These are phyloP conservation scores for Tineola bisselliella DNA, from an alignment of 2,888 invertebrate species.

Conservation along the genomic window DNA sequence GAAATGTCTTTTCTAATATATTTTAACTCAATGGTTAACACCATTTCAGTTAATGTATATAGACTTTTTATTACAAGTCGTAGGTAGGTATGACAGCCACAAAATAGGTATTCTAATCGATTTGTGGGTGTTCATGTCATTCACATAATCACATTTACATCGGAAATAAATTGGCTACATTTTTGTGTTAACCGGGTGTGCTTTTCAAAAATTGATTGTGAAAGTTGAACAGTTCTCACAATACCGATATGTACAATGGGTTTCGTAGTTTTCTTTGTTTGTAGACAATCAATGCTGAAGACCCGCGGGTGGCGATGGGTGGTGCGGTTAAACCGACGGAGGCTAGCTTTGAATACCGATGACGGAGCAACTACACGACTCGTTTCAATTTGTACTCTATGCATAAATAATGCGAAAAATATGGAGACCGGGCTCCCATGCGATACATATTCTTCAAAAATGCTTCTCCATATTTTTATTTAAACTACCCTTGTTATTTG, in stretches of 20 bases:
- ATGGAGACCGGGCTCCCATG: slow-evolving; percentile 51
- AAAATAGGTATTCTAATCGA: neutral
- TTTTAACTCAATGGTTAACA: no score
- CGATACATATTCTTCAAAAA: slow-evolving; percentile 47
- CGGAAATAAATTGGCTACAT: neutral
- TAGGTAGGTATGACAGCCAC: neutral
- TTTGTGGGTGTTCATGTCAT: neutral
- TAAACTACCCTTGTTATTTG: slow-evolving; percentile 31
- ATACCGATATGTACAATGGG: slow-evolving; percentile 18
- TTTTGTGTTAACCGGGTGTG: neutral
- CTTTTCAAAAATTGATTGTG: slow-evolving; percentile 2
- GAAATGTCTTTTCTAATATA: no score
- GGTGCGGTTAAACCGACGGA: slow-evolving; percentile 5
- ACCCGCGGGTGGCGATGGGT: slow-evolving; percentile 27
- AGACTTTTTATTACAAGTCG: neutral
- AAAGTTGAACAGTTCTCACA: slow-evolving; percentile 3
- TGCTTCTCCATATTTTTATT: slow-evolving; percentile 58
- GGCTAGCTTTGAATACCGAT: slow-evolving; percentile 50
- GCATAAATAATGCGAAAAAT: slow-evolving; percentile 67
- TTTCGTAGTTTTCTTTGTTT: slow-evolving; percentile 41
- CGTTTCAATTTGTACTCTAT: slow-evolving; percentile 66
- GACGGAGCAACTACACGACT: slow-evolving; percentile 51
- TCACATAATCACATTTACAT: neutral
- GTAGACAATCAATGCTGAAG: slow-evolving; percentile 42
- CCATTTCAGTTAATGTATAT: neutral